Conservation (phyloP, 2,888 invertebrate species). For the Caenorhabditis sp. region DNA sequence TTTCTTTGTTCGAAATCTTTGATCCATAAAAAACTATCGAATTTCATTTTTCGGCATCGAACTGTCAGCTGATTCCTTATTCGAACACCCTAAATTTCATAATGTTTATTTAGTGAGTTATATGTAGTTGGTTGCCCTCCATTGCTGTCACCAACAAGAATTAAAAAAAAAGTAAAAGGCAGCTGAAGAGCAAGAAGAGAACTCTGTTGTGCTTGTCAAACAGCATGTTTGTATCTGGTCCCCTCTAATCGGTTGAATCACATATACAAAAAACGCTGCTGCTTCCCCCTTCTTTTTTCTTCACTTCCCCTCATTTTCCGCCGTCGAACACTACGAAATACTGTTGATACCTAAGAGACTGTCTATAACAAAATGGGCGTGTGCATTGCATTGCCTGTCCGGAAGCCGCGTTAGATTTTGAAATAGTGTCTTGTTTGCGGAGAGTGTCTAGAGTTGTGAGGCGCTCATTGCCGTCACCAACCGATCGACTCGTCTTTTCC, state of each 20-base stretch:
- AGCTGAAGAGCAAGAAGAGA: too few relatives aligned
- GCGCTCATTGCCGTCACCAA: neutral
- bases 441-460: neutral
- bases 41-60: neutral
- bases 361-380: neutral
- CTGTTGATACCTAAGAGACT: neutral
- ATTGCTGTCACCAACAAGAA: too few relatives aligned
- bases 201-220: neutral
- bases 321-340: neutral
- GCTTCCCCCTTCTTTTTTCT: neutral
- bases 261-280: neutral
- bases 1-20: neutral
- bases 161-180: neutral
- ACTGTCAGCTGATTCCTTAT: neutral
- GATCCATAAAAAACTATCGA: neutral
- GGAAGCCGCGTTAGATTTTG: neutral
- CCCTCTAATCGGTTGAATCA: neutral
- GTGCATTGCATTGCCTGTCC: neutral
- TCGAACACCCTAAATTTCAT: neutral
- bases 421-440: neutral
- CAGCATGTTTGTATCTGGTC: neutral
- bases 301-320: neutral
- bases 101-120: neutral
- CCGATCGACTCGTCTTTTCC: conserved; percentile 4
- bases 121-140: too few relatives aligned